Percentiles rank a stretch among this genome's conserved stretches.
Conservation (phyloP, 2,888 invertebrate genomes). For the Cephus runcator region DNA sequence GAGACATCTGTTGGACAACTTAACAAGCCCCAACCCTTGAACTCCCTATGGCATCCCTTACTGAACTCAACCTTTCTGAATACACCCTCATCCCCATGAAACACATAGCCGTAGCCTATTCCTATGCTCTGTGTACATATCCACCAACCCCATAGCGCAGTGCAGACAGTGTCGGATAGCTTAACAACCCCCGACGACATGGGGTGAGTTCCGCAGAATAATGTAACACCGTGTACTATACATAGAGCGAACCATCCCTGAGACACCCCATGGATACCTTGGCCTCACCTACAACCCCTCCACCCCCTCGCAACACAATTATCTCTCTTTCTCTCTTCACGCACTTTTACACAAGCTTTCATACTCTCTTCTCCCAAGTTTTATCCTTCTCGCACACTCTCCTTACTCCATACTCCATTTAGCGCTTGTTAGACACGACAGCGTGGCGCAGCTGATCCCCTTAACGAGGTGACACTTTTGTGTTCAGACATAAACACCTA, state of each 20-base stretch:
- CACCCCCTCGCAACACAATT: neutral
- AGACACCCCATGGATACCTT: conserved; percentile 26
- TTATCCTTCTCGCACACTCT: conserved; percentile 18
- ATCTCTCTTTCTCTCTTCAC: neutral
- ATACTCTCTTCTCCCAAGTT: neutral
- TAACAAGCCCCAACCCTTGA: conserved; percentile 49
- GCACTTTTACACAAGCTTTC: neutral
- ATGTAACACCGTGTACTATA: neutral
- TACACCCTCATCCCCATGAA: neutral
- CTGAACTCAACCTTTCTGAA: neutral
- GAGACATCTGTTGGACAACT: conserved; percentile 64
- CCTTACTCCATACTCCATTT: conserved; percentile 52
- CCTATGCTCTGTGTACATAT: neutral
- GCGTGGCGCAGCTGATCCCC: conserved; percentile 60
- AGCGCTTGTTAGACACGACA: conserved; percentile 62
- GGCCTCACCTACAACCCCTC: neutral
- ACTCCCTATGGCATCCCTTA: conserved; percentile 3
- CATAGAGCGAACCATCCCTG: conserved; percentile 32
- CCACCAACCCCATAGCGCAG: neutral
- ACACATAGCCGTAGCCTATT: neutral
- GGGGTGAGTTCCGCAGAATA: neutral
- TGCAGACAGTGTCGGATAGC: neutral
- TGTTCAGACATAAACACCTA: neutral
- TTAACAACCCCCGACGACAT: neutral
- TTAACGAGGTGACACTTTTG: conserved; percentile 43